Base-by-base conservation (phyloP, 2,113 vertebrate genomes). In the Thymallus thymallus region DNA sequence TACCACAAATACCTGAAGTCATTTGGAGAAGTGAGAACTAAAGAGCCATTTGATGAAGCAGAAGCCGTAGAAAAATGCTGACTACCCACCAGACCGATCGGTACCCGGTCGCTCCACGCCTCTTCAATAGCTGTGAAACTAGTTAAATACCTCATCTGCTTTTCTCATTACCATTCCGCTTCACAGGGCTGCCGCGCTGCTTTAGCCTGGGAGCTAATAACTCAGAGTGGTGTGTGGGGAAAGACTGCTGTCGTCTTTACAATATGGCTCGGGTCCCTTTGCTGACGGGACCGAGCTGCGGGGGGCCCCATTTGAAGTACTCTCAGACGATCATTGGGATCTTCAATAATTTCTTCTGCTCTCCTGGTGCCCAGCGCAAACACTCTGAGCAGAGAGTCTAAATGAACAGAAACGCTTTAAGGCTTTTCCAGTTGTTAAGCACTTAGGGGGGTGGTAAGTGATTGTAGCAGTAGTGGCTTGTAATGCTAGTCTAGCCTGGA, bases 131-230 rank as follows among this genome's bases (percentile, higher is more conserved):
- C 84, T 85, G 84, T 79, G 77, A 84, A 86, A 85, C 77, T 51
- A 69, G 86, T 89, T 90, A 88, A 90, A 88, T 16, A 68, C 79
- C 84, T 85, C 86, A 87, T 76, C 91, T 91, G 90, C 62, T 91
- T 93, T 88, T 81, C 84, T 88, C 87, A 88, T 90, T 77, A 78
- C 18, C 2, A 16, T 62, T 63, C 70, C 58, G 81, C 80, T 80
- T 87, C 90, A 81, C 80, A 75, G 71, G 74, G 77, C 68, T 62
- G 16, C 32, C 1, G 23, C 72, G 64, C 74, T 67, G 64, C 75
- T 67, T 72, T n/a, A 84, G 77, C 79, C 76, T 73, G 65, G 29
- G 80, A 60, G 75, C 80, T 82, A 84, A 83, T 86, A 80, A 80
- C 79, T 82, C 76, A 83, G 80, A 84, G 87, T 85, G 74, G 85